Evolutionary conservation across 2,113 vertebrate species (phyloP), one percentile per base, ranked within the genome.

Genomic region (Plotosus lineatus): DNA sequence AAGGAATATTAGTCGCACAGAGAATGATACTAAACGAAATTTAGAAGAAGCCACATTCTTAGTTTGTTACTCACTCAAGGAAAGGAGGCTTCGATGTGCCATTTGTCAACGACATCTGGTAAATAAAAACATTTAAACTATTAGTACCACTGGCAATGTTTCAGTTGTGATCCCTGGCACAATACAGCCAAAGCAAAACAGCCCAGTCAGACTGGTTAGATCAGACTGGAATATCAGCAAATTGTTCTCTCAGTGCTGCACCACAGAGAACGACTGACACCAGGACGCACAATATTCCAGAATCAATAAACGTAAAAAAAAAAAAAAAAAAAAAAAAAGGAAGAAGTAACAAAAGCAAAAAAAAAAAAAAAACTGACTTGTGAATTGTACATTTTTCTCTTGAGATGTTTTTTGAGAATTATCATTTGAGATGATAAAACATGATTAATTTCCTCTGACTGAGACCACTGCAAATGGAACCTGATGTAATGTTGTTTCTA

Each of bases 31-130:
- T n/a, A 33, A 60, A 19, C 1, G 1, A 19, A 19, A 4, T 58
- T 58, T 12, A 10, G 12, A 6, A 19, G n/a, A 60, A 58, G 6
- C 21, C 38, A 58, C 7, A 44, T 58, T 76, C 40, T 15, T 5
- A 31, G 50, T 6, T 63, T 15, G 23, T 60, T 69, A 81, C 86
- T 90, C 94, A 99, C 98, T 95, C 95, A 69, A 98, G 93, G 83
- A 98, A 99, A 83, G 95, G 94, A 40, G 93, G 93, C 87, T 95
- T 96, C 60, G 92, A 84, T 26, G 91, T 92, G 60, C 97, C 98
- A 74, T 99, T 98, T 73, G 93, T 85, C 65, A 94, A 88, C 51
- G 94, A 92, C 87, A 91, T 94, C 97, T 99, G 93, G 76, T 63
- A 28, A 79, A 86, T 80, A 80, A 84, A 84, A 50, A 83, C 36